These are phyloP conservation scores for Elmis aenea DNA, from an alignment of 2,888 invertebrate genomes.

Conservation along the genomic window DNA sequence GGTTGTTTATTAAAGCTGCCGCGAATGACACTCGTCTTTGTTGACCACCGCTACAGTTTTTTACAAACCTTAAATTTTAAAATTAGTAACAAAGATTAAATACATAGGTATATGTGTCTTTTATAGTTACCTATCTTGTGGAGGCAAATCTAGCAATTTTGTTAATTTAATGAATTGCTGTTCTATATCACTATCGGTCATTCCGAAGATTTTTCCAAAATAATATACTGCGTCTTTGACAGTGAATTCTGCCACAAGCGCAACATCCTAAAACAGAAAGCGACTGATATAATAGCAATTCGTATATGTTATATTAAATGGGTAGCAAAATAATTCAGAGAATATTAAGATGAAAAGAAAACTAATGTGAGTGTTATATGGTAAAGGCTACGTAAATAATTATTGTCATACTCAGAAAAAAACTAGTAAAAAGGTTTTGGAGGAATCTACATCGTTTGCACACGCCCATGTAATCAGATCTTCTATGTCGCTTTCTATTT, in stretches of 20 bases:
- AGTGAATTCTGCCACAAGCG: constrained; percentile 72
- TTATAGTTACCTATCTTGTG: constrained; percentile 48
- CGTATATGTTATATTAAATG: too few relatives aligned
- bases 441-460: too few relatives aligned
- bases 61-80: constrained; percentile 50
- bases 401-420: too few relatives aligned
- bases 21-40: constrained; percentile 85
- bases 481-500: too few relatives aligned
- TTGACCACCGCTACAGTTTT: constrained; percentile 82
- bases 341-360: too few relatives aligned
- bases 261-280: constrained; percentile 46
- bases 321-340: too few relatives aligned
- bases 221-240: constrained; percentile 79
- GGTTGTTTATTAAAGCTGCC: constrained; percentile 82
- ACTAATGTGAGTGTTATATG: too few relatives aligned
- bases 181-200: constrained; percentile 59
- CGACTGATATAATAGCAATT: too few relatives aligned
- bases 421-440: too few relatives aligned
- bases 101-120: not conserved
- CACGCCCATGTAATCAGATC: too few relatives aligned
- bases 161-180: constrained; percentile 64
- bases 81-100: not conserved
- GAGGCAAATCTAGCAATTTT: constrained; percentile 71
- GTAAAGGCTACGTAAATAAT: too few relatives aligned
- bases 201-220: constrained; percentile 81